phyloP scores from a whole-genome alignment of 2,888 invertebrate species.

The Neocrepidodera transversa region DNA sequence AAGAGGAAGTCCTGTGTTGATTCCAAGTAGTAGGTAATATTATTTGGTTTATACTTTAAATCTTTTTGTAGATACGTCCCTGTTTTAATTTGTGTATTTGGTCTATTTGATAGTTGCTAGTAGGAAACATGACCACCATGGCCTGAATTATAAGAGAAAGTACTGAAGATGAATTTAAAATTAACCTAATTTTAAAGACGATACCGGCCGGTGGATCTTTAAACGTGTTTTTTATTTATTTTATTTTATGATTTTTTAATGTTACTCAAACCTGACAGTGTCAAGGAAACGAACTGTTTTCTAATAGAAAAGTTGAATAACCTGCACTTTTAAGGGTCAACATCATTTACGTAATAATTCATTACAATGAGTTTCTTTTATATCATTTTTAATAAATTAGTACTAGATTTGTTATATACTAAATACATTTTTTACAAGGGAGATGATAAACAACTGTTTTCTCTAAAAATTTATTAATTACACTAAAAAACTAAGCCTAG shows the following conservation, averaged over 20 bases:
- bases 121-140: slow-evolving; percentile 16
- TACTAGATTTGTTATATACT: no score
- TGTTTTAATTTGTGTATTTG: slow-evolving; percentile 4
- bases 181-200: slow-evolving; percentile 30
- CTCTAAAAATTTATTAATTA: no score
- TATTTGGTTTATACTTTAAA: no score
- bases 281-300: slow-evolving; percentile 22
- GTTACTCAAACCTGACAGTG: slow-evolving; percentile 25
- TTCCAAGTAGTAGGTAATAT: no score
- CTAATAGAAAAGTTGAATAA: slow-evolving; percentile 11
- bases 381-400: no score
- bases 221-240: slow-evolving; percentile 25
- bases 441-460: no score
- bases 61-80: not conserved
- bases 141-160: slow-evolving; percentile 14
- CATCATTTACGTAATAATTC: no score
- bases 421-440: no score
- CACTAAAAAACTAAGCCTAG: no score
- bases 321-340: slow-evolving; percentile 1
- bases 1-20: no score
- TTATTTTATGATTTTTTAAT: slow-evolving; percentile 27
- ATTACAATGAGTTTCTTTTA: no score
- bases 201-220: slow-evolving; percentile 15
- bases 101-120: not conserved
- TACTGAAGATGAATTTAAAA: slow-evolving; percentile 15